Base-by-base conservation (phyloP, 2,113 vertebrate genomes). In the Larimichthys crocea region DNA sequence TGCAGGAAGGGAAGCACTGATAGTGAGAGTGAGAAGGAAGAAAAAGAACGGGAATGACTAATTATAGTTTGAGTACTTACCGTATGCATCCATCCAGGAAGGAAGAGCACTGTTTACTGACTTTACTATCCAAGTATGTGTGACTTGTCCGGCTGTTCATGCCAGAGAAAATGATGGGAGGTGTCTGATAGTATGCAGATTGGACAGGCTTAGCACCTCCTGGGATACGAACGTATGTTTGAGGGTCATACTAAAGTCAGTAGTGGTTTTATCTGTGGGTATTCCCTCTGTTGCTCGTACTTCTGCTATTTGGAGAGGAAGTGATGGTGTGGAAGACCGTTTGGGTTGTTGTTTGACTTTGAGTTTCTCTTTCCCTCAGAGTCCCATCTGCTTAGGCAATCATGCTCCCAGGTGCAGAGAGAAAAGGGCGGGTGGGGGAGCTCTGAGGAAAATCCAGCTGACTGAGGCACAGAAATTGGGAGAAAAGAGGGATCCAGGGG, bases 331-430 rank as follows among this genome's bases (percentile, higher is more conserved):
- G 74, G 69, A 69, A 70, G 82, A 76, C 79, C 40, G 87, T 91
- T 92, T 90, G 86, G 82, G 29, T 85, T 88, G 89, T 91, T 92
- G 85, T 92, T 91, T 87, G 70, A 88, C 84, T 92, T 76, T 50
- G 61, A 82, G 71, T 83, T 89, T 86, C 60, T 89, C 87, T 86
- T 92, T 82, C 88, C 89, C 80, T 82, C 77, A 19, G 80, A 92
- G 86, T 69, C 82, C 89, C 93, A 93, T 93, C 92, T 95, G 93
- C 90, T 94, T 69, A 82, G 82, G 90, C 88, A 88, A 92, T 94
- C 88, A 92, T 48, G 5, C 83, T 91, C 84, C 90, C 92, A 94
- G 93, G 91, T 94, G 94, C 92, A 87, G 71, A 60, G 83, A 11
- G 77, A 86, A 86, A 71, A 61, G 64, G 64, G 55, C 20, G 75